phyloP scores from a whole-genome alignment of 2,888 invertebrate genomes.

The Chironomus riparius region DNA sequence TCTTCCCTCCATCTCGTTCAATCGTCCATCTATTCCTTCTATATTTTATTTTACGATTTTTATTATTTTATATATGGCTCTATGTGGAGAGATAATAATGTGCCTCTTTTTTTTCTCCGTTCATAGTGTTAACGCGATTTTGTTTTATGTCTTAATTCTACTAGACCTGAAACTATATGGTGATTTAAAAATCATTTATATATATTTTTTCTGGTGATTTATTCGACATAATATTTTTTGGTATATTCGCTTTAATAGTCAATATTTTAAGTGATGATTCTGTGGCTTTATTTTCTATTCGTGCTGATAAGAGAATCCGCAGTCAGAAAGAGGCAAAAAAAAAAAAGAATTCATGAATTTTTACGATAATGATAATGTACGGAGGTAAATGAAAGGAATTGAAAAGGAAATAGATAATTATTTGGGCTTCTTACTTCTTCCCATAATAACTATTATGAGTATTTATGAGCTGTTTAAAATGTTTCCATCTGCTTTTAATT shows the following conservation, averaged over 20 bases:
- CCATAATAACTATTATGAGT: background rate
- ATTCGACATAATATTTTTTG: background rate
- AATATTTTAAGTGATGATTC: too few relatives aligned
- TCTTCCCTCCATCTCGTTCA: background rate
- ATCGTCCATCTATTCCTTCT: background rate
- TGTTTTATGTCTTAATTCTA: constrained; percentile 8
- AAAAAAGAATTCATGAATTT: background rate
- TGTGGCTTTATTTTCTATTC: background rate
- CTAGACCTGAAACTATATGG: background rate
- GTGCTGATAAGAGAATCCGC: background rate
- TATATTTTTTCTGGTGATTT: background rate
- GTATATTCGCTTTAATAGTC: too few relatives aligned
- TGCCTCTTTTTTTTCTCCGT: background rate
- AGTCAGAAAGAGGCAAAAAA: too few relatives aligned
- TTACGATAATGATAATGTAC: background rate
- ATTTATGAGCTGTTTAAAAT: constrained; percentile 7
- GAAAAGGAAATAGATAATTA: constrained; percentile 6
- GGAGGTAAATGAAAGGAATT: background rate
- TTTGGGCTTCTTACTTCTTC: background rate
- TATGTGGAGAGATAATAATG: background rate
- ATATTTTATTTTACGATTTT: background rate
- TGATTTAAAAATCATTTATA: background rate
- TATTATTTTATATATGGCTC: background rate
- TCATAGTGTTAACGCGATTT: constrained; percentile 12
- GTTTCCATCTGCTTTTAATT: constrained; percentile 8